Evolutionary conservation across 2,797 vertebrate species (phyloP).

Genomic region (Sus cebifrons): DNA sequence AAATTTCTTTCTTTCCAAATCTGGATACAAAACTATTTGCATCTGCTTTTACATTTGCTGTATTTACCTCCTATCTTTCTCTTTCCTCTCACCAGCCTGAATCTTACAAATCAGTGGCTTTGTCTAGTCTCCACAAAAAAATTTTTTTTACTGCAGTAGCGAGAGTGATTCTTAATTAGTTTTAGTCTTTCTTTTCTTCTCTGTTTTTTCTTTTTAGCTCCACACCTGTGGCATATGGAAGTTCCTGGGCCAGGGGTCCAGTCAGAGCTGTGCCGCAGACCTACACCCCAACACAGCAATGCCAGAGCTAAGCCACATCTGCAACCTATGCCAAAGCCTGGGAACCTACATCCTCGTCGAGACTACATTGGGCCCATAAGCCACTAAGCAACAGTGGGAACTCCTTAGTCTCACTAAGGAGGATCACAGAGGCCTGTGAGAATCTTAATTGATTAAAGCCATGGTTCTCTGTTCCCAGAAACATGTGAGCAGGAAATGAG

Average conservation of each 20-base stretch:
- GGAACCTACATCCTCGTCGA: too few relatives aligned
- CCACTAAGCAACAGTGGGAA: too few relatives aligned
- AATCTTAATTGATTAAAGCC: not conserved
- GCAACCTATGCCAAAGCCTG: too few relatives aligned
- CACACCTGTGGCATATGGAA: too few relatives aligned
- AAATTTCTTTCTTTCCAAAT: conserved; percentile 10
- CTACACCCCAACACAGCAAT: too few relatives aligned
- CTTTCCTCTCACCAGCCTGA: not conserved
- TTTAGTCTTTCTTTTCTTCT: too few relatives aligned
- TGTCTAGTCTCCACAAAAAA: not conserved
- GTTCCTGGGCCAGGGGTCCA: too few relatives aligned
- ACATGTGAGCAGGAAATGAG: not conserved
- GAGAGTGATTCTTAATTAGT: not conserved
- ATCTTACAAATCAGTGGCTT: not conserved
- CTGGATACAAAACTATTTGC: not conserved
- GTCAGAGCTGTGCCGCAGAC: too few relatives aligned
- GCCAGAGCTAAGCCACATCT: too few relatives aligned
- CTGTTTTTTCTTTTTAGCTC: too few relatives aligned
- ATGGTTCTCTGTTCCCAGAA: not conserved
- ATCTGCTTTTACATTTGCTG: not conserved
- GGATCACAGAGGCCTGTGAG: not conserved
- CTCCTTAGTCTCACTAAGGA: not conserved
- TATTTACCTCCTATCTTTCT: not conserved
- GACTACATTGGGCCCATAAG: too few relatives aligned
- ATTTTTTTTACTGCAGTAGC: not conserved